Evolutionary conservation across 2,888 invertebrate genomes (phyloP), one percentile per base, ranked within the genome.

Genomic region (Megalurothrips usitatus): DNA sequence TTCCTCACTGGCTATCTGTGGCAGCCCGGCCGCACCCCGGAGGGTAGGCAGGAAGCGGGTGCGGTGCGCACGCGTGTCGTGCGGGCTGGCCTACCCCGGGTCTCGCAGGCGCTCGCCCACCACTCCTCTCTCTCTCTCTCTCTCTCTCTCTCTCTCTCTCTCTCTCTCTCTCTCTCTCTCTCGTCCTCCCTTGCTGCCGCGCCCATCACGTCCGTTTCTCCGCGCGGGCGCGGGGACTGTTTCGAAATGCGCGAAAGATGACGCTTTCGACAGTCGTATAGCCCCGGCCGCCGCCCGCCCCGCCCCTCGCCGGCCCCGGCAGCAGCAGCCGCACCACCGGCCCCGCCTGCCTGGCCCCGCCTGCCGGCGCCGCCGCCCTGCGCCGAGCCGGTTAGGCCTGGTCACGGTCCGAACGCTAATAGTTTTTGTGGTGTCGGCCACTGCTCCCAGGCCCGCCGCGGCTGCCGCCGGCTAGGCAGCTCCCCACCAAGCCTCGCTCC

Each of bases 401-500:
- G 68, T 75, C 68, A 75, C 68, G 68, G 68, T 8, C 68, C 68
- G 26, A 75, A 26, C 68, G 68, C 68, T 75, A 75, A 75, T 75
- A 75, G 68, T 75, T 75, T 75, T 75, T 75, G 68, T 75, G 68
- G 68, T 75, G 68, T 23, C 68, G 68, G 68, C 68, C 68, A 26
- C 68, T 75, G 58, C 58, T 58, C 58, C 34, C 58, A 58, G 19
- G 58, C 58, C 58, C 17, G n/a, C 58, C 58, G 4, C 58, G 14
- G 19, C 58, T 17, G 34, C 34, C 2, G 34, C 34, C 34, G 34
- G 34, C 34, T 6, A 43, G 34, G 34, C 34, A 43, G 34, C 34
- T 6, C 34, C 34, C 6, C 52, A 17, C 52, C 17, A 17, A 52
- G 34, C 34, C 34, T 43, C 34, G 34, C 34, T 43, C 34, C 34